Evolutionary conservation across 2,113 vertebrate genomes (phyloP).

Genomic region (Dipodomys stephensi): DNA sequence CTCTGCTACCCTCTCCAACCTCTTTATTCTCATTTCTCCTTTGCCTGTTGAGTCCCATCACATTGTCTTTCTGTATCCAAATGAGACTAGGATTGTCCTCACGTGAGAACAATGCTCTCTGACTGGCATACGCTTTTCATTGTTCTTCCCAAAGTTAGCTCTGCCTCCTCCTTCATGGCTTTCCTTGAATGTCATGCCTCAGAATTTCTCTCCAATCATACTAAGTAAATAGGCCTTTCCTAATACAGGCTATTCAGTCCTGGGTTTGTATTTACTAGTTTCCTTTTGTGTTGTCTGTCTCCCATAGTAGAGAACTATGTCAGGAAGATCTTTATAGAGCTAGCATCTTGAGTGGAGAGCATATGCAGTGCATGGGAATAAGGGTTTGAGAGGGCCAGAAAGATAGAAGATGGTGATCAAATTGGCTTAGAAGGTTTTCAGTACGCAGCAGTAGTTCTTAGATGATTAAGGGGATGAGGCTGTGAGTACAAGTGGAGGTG

Average conservation of each 20-base stretch:
- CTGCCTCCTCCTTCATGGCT: not conserved
- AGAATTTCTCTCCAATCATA: not conserved
- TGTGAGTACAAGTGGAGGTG: not conserved
- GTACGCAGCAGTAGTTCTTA: not conserved
- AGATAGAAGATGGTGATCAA: not conserved
- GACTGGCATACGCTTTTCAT: not conserved
- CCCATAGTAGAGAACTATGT: not conserved
- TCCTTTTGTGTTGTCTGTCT: not conserved
- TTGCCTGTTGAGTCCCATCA: not conserved
- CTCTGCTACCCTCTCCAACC: not conserved
- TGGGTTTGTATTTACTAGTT: conserved; percentile 1
- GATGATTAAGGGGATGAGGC: not conserved
- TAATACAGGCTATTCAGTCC: not conserved
- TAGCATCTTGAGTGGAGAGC: not conserved
- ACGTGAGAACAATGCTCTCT: not conserved
- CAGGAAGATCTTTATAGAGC: not conserved
- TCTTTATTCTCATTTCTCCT: not conserved
- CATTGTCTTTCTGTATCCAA: not conserved
- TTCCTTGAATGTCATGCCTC: conserved; percentile 18
- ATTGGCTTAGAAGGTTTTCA: not conserved
- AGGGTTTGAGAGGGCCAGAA: not conserved
- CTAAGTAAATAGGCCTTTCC: not conserved
- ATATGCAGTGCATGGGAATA: not conserved
- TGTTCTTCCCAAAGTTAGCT: not conserved
- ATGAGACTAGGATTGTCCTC: not conserved